Evolutionary conservation across 2,888 invertebrate genomes (phyloP), one percentile per base, ranked within the genome.

Genomic region (Lithophane socia): DNA sequence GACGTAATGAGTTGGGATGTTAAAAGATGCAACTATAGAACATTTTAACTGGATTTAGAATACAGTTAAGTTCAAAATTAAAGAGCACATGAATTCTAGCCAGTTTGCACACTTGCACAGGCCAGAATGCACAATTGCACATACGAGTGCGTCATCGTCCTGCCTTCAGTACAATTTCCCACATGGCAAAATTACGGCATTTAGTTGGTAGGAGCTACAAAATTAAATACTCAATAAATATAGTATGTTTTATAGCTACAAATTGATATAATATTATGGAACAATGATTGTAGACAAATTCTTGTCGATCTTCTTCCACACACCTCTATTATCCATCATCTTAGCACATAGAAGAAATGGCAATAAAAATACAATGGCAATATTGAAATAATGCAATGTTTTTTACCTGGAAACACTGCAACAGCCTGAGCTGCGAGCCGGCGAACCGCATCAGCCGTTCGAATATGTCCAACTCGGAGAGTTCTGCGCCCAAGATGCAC

Each of bases 381-480:
- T n/a, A n/a, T n/a, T n/a, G n/a, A n/a, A n/a, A 16, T n/a, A 54
- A 68, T 56, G 7, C 3, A n/a, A 68, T 37, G n/a, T 67, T 21
- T 24, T 16, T 47, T 75, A 87, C 97, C 97, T 98, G 98, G 93
- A 98, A 98, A 91, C 97, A 98, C 91, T 97, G 97, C 82, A 98
- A 96, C 58, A 98, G 95, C 77, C 97, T 95, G 75, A 97, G 96
- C 86, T 98, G 97, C 85, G 98, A 97, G 29, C 95, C 98, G 86
- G 97, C 97, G 83, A 98, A 97, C 88, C 97, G 97, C 82, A 98
- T 95, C 92, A 98, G 97, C 87, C 97, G 96, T 86, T 97, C 97
- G 93, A 98, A 98, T 71, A 97, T 97, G 81, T 98, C 97, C 91
- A 98, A 92, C 91, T 98, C 97, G 73, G 97, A 97, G 82, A 98